Evolutionary conservation across 2,113 vertebrate genomes (phyloP).

Genomic region (Pelmatolapia mariae): DNA sequence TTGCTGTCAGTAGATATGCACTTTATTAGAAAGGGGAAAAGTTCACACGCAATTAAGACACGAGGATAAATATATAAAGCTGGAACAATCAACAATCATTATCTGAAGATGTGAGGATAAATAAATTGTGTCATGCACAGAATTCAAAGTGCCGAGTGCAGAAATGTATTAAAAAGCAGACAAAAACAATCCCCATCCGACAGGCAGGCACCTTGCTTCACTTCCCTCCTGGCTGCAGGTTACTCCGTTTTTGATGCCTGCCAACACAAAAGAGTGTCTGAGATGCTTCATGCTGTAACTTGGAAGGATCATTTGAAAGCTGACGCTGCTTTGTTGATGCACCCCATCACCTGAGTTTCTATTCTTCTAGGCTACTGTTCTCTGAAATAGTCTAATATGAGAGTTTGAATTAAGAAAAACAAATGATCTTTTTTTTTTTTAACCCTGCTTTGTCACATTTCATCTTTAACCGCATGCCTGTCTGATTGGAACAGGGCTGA

Average conservation of each 20-base stretch:
- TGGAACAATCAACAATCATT: neutral
- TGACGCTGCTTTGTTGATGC: neutral
- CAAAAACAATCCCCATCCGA: neutral
- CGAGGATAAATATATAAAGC: neutral
- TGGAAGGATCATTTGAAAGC: neutral
- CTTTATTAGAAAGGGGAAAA: neutral
- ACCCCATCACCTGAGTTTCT: neutral
- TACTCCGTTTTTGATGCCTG: neutral
- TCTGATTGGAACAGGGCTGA: slow-evolving; percentile 53
- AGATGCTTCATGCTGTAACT: neutral
- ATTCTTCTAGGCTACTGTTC: neutral
- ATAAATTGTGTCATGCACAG: neutral
- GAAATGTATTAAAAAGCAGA: neutral
- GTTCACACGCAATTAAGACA: neutral
- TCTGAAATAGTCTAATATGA: neutral
- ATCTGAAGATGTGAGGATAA: neutral
- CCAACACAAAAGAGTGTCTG: neutral
- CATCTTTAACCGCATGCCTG: neutral
- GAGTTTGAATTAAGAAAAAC: neutral
- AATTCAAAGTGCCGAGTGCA: neutral
- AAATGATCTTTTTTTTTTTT: neutral
- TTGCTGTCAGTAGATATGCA: neutral
- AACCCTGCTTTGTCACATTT: neutral
- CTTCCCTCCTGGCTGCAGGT: neutral
- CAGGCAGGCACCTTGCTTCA: neutral